Conservation (phyloP, 2,113 vertebrate genomes). For the Mugil cephalus region DNA sequence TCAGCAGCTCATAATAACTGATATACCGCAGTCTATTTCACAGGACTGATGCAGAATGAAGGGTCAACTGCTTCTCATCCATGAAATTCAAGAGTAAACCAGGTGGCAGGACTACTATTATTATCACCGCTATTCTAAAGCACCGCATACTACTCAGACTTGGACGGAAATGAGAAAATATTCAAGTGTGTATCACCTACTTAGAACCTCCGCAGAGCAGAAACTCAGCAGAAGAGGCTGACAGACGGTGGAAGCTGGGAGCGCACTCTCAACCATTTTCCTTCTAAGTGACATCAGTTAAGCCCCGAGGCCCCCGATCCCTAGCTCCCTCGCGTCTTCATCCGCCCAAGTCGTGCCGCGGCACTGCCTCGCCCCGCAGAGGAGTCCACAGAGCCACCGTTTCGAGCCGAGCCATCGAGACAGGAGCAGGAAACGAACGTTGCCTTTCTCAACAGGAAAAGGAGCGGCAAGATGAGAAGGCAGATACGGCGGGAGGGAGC, state of each 20-base stretch:
- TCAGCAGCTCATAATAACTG: conserved; percentile 27
- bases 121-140: background rate
- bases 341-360: conserved; percentile 3
- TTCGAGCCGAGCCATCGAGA: conserved; percentile 35
- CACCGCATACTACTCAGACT: background rate
- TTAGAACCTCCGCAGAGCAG: conserved; percentile 63
- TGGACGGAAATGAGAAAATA: background rate
- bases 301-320: conserved; percentile 16
- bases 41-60: conserved; percentile 36
- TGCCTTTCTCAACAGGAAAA: conserved; percentile 59
- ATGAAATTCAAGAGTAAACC: conserved; percentile 21
- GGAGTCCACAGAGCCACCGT: conserved; percentile 25
- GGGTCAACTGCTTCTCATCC: conserved; percentile 21
- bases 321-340: conserved; percentile 11
- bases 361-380: conserved; percentile 1
- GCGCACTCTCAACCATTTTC: conserved; percentile 55
- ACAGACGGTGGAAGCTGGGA: conserved; percentile 52
- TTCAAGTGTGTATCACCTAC: conserved; percentile 61
- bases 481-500: conserved; percentile 48
- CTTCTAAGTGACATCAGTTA: conserved; percentile 23
- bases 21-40: conserved; percentile 45
- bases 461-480: conserved; percentile 60
- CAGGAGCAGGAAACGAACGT: conserved; percentile 35
- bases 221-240: conserved; percentile 63
- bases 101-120: background rate